Evolutionary conservation across 2,113 vertebrate genomes (phyloP).

Genomic region (Thamnophis sirtalis): DNA sequence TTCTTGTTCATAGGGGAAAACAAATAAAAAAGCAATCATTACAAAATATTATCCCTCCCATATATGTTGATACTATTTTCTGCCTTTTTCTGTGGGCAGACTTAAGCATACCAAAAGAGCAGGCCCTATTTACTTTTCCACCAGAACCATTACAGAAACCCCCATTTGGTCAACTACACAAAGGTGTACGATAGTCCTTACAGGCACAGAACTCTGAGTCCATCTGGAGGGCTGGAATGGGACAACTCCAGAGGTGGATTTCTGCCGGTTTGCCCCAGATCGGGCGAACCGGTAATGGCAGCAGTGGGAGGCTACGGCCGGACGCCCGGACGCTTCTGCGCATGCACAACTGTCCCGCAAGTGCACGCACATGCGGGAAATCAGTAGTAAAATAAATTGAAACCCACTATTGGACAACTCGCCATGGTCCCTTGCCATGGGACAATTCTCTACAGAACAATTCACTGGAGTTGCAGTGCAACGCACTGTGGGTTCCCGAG

Average conservation of each 20-base stretch:
- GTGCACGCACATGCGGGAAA: too few species aligned
- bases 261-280: too few species aligned
- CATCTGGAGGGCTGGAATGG: background rate
- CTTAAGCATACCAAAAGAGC: background rate
- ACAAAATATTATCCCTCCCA: background rate
- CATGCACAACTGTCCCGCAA: too few species aligned
- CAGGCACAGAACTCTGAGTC: background rate
- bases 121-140: background rate
- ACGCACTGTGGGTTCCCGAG: accelerated
- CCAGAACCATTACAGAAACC: background rate
- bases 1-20: constrained; percentile 25
- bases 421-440: background rate
- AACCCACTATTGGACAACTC: too few species aligned
- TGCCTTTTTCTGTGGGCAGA: background rate
- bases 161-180: background rate
- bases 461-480: background rate
- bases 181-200: background rate
- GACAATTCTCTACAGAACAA: background rate
- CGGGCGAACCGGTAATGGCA: too few species aligned
- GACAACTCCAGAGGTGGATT: too few species aligned
- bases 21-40: background rate
- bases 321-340: too few species aligned
- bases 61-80: background rate
- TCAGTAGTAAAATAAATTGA: too few species aligned
- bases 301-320: too few species aligned